Percentiles rank a stretch among this genome's conserved stretches.
Evolutionary conservation across 1,140 invertebrate species (phyloP).

Genomic region (Aphaenogaster ashmeadi): DNA sequence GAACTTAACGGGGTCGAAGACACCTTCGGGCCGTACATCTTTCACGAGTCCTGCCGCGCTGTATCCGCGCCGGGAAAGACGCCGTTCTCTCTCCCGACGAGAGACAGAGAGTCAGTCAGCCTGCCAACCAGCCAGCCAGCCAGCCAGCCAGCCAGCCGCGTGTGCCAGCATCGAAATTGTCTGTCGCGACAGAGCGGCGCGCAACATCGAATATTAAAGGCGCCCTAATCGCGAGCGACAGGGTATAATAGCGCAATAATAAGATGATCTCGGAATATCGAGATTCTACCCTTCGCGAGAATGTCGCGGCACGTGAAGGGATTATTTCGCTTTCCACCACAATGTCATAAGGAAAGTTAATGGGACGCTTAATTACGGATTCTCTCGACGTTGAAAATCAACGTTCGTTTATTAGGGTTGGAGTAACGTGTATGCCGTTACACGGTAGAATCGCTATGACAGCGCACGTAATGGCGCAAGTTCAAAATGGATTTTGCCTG

Average conservation of each 20-base stretch:
- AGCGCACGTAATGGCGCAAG: conserved; percentile 1
- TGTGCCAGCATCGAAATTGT: conserved; percentile 61
- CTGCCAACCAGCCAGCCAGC: conserved; percentile 23
- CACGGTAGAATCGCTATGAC: neutral
- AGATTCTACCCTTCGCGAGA: conserved; percentile 1
- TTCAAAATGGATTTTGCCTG: neutral
- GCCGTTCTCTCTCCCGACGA: conserved; percentile 24
- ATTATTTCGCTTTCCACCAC: conserved; percentile 10
- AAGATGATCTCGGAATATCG: conserved; percentile 53
- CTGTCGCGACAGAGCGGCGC: conserved; percentile 54
- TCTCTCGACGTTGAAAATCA: neutral
- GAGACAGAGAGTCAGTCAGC: conserved; percentile 27
- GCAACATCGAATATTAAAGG: conserved; percentile 62
- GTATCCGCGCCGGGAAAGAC: conserved; percentile 45
- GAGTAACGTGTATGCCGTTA: too few species aligned
- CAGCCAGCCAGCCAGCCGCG: conserved; percentile 23
- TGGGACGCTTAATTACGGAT: conserved; percentile 17
- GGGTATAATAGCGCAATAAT: conserved; percentile 58
- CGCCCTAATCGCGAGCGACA: conserved; percentile 58
- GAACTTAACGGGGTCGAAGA: conserved; percentile 65
- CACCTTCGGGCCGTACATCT: conserved; percentile 65
- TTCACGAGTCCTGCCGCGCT: conserved; percentile 59
- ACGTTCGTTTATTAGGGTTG: neutral
- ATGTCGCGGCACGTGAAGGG: neutral
- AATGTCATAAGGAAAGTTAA: conserved; percentile 24